Conservation (phyloP, 2,113 vertebrate genomes). For the Limnothrissa miodon region DNA sequence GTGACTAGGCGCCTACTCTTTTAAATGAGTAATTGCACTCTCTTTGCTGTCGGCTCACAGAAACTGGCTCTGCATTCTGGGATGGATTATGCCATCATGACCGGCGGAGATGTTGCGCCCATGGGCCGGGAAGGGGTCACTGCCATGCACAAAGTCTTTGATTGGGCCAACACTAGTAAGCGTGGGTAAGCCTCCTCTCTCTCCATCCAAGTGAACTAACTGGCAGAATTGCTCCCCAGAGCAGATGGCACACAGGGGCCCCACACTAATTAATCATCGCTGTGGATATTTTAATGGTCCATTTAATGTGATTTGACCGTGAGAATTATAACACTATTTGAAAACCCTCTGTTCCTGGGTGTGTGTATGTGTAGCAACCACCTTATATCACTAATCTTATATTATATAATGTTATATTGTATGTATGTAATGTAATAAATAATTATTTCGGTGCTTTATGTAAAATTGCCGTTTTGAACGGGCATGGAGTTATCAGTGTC, state of each 20-base stretch:
- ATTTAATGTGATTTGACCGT: neutral
- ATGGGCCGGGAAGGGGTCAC: slow-evolving; percentile 97
- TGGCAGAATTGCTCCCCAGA: neutral
- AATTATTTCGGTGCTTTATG: neutral
- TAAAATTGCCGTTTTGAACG: neutral
- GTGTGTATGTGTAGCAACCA: neutral
- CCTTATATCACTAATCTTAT: neutral
- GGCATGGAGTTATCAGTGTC: neutral
- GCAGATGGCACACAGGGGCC: neutral
- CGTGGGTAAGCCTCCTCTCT: slow-evolving; percentile 74
- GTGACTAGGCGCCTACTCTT: neutral
- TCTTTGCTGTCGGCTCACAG: slow-evolving; percentile 57
- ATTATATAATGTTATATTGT: no score
- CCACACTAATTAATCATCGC: neutral
- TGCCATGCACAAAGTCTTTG: slow-evolving; percentile 98
- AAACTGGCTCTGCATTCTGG: slow-evolving; percentile 95
- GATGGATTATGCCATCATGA: slow-evolving; percentile 99
- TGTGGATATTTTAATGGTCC: neutral
- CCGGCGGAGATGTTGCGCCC: slow-evolving; percentile 93
- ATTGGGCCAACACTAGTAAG: slow-evolving; percentile 92
- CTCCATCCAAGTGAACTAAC: neutral
- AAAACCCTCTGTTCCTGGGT: neutral
- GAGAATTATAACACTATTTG: neutral
- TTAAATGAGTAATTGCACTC: neutral
- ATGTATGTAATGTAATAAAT: no score